Evolutionary conservation across 2,888 invertebrate genomes (phyloP).

Genomic region (Galeopsomyia nigrocyanea): DNA sequence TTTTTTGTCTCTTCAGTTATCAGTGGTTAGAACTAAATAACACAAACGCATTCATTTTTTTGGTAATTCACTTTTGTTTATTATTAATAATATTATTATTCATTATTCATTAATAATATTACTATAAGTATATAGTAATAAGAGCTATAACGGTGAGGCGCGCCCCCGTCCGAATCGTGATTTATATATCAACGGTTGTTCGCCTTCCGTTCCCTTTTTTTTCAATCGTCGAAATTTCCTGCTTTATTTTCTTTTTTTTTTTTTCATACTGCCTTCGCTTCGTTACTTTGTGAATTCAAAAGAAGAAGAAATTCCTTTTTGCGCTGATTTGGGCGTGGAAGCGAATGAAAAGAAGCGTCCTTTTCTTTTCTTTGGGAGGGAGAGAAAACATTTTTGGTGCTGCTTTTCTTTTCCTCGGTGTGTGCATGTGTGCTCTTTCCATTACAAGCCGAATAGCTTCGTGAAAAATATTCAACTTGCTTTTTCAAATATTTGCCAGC

Average conservation of each 20-base stretch:
- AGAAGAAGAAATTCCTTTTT: constrained; percentile 7
- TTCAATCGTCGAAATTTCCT: constrained; percentile 37
- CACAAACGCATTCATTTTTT: constrained; percentile 65
- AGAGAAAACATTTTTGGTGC: too few species aligned
- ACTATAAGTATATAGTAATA: constrained; percentile 57
- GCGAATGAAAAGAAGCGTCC: too few species aligned
- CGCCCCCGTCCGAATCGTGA: constrained; percentile 52
- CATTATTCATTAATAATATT: constrained; percentile 46
- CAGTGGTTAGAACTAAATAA: constrained; percentile 67
- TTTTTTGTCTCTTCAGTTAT: constrained; percentile 57
- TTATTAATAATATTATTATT: constrained; percentile 58
- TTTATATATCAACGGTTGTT: constrained; percentile 2
- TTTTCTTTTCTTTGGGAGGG: too few species aligned
- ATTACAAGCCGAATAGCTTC: too few species aligned
- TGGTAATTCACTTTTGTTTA: constrained; percentile 60
- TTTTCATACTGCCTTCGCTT: constrained; percentile 31
- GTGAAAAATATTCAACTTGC: too few species aligned
- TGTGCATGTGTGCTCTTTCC: too few species aligned
- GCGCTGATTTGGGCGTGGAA: neutral
- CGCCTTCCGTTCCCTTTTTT: neutral
- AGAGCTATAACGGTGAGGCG: constrained; percentile 64
- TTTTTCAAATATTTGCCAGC: too few species aligned
- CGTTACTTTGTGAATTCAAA: constrained; percentile 24
- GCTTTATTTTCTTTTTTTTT: constrained; percentile 37
- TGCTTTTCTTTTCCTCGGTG: too few species aligned